Percentiles rank a stretch among this genome's conserved stretches.
phyloP scores from a whole-genome alignment of 2,113 vertebrate species.

The Nothocercus nigrocapillus region DNA sequence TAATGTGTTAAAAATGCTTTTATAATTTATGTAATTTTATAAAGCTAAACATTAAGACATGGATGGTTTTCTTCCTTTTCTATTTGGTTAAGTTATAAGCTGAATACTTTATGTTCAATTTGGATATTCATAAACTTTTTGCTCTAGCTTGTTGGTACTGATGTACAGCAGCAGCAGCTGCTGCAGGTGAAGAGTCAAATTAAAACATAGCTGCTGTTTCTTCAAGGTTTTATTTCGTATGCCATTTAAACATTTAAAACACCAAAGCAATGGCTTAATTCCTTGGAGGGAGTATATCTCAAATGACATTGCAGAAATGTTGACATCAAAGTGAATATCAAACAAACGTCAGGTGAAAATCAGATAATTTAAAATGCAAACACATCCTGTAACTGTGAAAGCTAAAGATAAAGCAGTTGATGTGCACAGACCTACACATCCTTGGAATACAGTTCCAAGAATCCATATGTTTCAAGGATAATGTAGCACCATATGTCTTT shows the following conservation, averaged over 20 bases:
- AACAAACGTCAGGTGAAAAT: background rate
- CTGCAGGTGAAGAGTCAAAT: conserved; percentile 29
- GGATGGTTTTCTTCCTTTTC: background rate
- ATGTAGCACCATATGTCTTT: background rate
- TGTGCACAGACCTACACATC: background rate
- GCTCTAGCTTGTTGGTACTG: background rate
- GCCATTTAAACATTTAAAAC: conserved; percentile 46
- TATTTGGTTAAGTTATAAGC: background rate
- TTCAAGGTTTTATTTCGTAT: conserved; percentile 40
- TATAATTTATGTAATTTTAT: background rate
- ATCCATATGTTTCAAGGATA: background rate
- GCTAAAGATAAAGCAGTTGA: background rate
- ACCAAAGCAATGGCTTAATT: conserved; percentile 2
- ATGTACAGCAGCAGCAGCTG: background rate
- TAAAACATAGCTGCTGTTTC: conserved; percentile 28
- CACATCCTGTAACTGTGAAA: background rate
- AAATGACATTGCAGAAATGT: background rate
- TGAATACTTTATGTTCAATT: background rate
- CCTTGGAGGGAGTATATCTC: background rate
- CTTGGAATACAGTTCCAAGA: background rate
- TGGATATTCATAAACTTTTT: background rate
- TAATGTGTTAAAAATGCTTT: background rate
- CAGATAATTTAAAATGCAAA: conserved; percentile 48
- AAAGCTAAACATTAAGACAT: background rate
- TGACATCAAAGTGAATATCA: conserved; percentile 18